Base-by-base conservation (phyloP, 2,797 vertebrate genomes). In the Antennarius maculatus region DNA sequence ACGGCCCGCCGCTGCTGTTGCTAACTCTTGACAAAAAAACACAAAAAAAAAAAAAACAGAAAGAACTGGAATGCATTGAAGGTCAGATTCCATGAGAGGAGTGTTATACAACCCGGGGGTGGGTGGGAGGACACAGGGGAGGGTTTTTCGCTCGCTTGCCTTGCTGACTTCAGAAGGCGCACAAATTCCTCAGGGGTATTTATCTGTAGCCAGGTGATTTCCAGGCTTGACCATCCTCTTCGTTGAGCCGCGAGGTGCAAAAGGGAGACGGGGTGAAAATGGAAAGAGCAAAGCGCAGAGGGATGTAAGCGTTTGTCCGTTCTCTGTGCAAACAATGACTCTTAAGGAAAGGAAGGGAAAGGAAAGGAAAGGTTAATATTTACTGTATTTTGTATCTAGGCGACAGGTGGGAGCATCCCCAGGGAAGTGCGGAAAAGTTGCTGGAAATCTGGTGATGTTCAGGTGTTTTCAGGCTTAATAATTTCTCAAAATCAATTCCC, bases 121-220 rank as follows among this genome's bases (percentile, higher is more conserved):
- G 61, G 80, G 75, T 60, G 69, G 76, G 77, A 84, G 79, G 80
- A 69, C 79, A 82, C 70, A 74, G 69, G 77, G 73, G 80, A 86
- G 74, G 23, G 76, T 77, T 78, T 87, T 90, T 88, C 84, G 82
- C 83, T 80, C 73, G 72, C 82, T 84, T 69, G 83, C 86, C 82
- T 88, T 76, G 72, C 86, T 68, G 78, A 88, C 90, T 91, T 88
- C 87, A 91, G 84, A 89, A 82, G 84, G 77, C 54, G 54, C 80
- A 82, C 74, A 86, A 90, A 92, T 93, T 93, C 91, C 87, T 89
- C 63, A 23, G 65, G 88, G 87, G 82, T 88, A 90, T 92, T 90
- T 91, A 86, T 89, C 88, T 89, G 91, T 89, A 91, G 80, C 86
- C 85, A 90, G 90, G 86, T 90, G 88, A 91, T 92, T 90, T 89